Conservation (phyloP, 2,113 vertebrate species). For the Bubo scandiacus region DNA sequence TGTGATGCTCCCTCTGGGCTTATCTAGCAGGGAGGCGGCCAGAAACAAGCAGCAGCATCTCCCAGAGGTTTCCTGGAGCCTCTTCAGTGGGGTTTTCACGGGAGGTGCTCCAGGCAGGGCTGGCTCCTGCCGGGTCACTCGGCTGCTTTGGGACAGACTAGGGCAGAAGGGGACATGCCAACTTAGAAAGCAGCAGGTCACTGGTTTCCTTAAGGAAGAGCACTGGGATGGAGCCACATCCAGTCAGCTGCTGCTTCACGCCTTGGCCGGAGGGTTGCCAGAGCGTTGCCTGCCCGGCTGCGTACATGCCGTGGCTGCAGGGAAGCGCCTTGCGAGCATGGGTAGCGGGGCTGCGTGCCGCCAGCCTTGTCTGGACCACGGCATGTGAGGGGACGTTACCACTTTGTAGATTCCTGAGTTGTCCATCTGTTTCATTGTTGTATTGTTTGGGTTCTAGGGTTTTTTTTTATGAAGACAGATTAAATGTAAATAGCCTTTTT, state of each 20-base stretch:
- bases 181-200: neutral
- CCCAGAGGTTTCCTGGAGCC: neutral
- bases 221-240: neutral
- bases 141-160: neutral
- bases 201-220: neutral
- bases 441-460: conserved; percentile 50
- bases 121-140: neutral
- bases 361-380: fast-evolving
- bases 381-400: fast-evolving
- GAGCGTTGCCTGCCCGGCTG: fast-evolving
- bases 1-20: neutral
- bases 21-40: neutral
- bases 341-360: neutral
- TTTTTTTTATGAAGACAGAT: conserved; percentile 45
- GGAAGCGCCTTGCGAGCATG: neutral
- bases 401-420: conserved; percentile 27
- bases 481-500: conserved; percentile 64
- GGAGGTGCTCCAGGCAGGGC: neutral
- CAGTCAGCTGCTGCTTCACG: neutral
- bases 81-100: neutral
- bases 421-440: conserved; percentile 60
- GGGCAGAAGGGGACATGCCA: neutral
- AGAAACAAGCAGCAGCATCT: neutral
- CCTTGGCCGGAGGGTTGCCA: neutral
- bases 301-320: fast-evolving